Base-by-base conservation (phyloP, 2,113 vertebrate species). In the Elachura formosa region DNA sequence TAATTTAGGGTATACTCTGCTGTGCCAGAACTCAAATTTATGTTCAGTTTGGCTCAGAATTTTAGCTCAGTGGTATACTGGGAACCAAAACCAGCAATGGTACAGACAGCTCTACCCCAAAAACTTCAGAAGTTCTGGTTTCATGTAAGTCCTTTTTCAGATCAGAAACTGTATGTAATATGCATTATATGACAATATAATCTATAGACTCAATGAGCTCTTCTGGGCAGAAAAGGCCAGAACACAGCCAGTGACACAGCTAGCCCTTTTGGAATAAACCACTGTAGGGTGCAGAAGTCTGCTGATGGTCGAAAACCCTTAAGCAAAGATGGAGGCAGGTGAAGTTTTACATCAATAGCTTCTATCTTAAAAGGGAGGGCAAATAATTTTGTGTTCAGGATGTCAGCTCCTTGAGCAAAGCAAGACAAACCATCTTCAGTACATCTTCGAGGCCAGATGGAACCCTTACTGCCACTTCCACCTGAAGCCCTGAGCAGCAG, bases 381-480 rank as follows among this genome's bases (percentile, higher is more conserved):
- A 66, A 63, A 19, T 0, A 36, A 9, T 40, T 89, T 34, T 84
- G 3, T 25, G 9, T 54, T 77, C 22, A 17, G 9, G 38, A 9
- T 58, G 12, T 24, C n/a, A 52, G 22, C 25, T 76, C n/a, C 58
- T 58, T 62, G 22, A 80, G 38, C 7, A 58, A 68, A 79, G 28
- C 7, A 77, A 89, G 59, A 31, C 17, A 68, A 82, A 63, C 4
- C 14, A 4, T 40, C 11, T 67, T 49, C 36, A 66, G 19, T 38
- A 22, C 20, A 28, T 20, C 10, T 41, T 79, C 0, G 1, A 38
- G n/a, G 40, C 16, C 33, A 59, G 10, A 22, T 20, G 40, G 16
- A 43, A 7, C 5, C 2, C 4, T 45, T 45, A 36, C 14, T 3
- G 0, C 16, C 15, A 2, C 0, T 63, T 88, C 29, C 48, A 29